These are phyloP conservation scores for Ispidina picta DNA, from an alignment of 2,797 vertebrate genomes.

Conservation along the genomic window DNA sequence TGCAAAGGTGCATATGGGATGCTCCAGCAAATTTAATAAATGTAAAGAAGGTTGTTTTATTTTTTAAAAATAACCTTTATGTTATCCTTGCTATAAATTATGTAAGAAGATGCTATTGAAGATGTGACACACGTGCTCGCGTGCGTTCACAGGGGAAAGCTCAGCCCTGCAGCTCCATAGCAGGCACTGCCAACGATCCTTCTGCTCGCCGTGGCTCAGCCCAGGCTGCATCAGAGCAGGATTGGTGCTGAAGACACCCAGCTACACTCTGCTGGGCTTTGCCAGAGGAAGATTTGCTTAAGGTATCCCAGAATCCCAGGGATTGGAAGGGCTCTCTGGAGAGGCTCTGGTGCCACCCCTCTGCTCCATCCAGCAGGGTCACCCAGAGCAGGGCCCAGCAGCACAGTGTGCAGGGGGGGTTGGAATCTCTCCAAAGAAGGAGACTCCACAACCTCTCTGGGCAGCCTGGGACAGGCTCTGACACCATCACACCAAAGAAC, in stretches of 20 bases:
- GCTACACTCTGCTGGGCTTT: background rate
- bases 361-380: too few relatives aligned
- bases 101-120: constrained; percentile 30
- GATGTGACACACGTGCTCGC: background rate
- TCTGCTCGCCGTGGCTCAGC: background rate
- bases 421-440: too few relatives aligned
- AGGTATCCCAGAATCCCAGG: too few relatives aligned
- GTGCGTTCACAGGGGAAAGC: background rate
- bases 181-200: background rate
- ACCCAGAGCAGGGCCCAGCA: too few relatives aligned
- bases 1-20: constrained; percentile 51
- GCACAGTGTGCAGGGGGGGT: too few relatives aligned
- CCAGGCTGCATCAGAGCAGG: background rate
- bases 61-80: constrained; percentile 65
- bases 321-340: too few relatives aligned
- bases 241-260: background rate
- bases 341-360: too few relatives aligned
- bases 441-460: too few relatives aligned
- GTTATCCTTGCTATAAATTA: constrained; percentile 55
- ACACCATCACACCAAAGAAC: too few relatives aligned
- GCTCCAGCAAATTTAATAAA: constrained; percentile 50
- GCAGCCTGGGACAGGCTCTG: too few relatives aligned
- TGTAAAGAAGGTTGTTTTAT: constrained; percentile 59
- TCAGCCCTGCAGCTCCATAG: background rate
- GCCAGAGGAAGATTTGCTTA: too few relatives aligned